Evolutionary conservation across 2,888 invertebrate genomes (phyloP).

Genomic region (Malachius bipustulatus): DNA sequence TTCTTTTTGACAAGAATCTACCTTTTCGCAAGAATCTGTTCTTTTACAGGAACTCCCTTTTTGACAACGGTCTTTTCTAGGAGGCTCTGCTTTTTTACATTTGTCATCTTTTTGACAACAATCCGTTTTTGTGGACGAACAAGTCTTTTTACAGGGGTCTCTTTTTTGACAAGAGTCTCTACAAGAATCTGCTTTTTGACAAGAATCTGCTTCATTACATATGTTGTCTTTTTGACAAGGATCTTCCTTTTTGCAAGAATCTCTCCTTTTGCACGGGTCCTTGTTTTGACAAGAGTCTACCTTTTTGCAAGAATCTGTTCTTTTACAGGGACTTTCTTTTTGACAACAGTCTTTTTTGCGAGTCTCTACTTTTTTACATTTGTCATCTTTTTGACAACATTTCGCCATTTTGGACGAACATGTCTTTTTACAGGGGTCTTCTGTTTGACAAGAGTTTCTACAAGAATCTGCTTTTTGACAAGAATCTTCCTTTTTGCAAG

Average conservation of each 20-base stretch:
- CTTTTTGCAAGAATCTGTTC: background rate
- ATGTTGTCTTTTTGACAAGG: background rate
- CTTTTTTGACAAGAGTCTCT: background rate
- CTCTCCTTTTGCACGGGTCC: background rate
- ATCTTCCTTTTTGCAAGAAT: constrained; percentile 1
- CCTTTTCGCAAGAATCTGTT: constrained; percentile 3
- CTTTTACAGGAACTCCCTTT: constrained; percentile 1
- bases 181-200: background rate
- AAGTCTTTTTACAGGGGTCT: background rate
- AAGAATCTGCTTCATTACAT: background rate
- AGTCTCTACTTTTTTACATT: background rate
- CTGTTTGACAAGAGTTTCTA: background rate
- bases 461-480: background rate
- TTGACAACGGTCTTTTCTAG: background rate
- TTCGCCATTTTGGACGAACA: background rate
- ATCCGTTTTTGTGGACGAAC: background rate
- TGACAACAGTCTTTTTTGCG: background rate
- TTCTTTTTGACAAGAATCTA: constrained; percentile 1
- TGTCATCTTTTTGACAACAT: background rate
- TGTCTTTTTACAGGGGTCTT: constrained; percentile 1
- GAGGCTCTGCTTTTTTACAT: background rate
- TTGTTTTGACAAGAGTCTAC: background rate
- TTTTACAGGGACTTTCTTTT: background rate
- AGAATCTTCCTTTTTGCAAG: constrained; percentile 1
- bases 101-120: background rate